These are phyloP conservation scores for Cacoxenus indagator DNA, from an alignment of 2,888 invertebrate genomes.

Conservation along the genomic window DNA sequence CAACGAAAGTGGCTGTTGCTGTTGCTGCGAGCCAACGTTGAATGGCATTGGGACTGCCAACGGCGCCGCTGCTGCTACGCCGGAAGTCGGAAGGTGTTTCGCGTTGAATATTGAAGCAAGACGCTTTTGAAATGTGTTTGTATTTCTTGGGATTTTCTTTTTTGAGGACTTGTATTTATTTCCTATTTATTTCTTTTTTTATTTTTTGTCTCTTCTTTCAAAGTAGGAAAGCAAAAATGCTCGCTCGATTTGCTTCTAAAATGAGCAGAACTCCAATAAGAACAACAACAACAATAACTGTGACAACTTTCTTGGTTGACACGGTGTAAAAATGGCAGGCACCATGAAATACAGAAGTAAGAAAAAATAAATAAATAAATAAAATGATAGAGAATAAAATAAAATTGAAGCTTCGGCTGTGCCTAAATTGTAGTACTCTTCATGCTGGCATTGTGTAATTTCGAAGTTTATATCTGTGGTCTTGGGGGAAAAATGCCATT, in stretches of 20 bases:
- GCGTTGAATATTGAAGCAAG: not conserved
- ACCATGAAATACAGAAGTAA: too few relatives aligned
- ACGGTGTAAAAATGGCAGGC: not conserved
- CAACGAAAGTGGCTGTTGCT: too few relatives aligned
- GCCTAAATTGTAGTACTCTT: too few relatives aligned
- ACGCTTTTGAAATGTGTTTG: slow-evolving; percentile 7
- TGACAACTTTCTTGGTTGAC: not conserved
- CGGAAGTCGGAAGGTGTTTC: slow-evolving; percentile 9
- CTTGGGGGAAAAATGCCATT: too few relatives aligned
- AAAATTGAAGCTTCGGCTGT: not conserved
- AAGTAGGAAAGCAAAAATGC: not conserved
- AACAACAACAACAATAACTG: not conserved
- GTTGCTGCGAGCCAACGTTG: too few relatives aligned
- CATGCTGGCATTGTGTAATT: too few relatives aligned
- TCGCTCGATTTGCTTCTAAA: slow-evolving; percentile 5
- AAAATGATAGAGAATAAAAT: not conserved
- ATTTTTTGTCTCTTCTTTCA: not conserved
- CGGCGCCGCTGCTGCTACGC: not conserved
- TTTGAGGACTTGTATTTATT: not conserved
- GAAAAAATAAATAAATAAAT: not conserved
- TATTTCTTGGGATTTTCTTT: not conserved
- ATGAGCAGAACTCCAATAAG: not conserved
- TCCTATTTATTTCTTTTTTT: not conserved
- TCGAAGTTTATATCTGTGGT: too few relatives aligned
- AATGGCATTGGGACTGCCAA: too few relatives aligned